Evolutionary conservation across 2,113 vertebrate species (phyloP), one percentile per base, ranked within the genome.

Genomic region (Zeus faber): DNA sequence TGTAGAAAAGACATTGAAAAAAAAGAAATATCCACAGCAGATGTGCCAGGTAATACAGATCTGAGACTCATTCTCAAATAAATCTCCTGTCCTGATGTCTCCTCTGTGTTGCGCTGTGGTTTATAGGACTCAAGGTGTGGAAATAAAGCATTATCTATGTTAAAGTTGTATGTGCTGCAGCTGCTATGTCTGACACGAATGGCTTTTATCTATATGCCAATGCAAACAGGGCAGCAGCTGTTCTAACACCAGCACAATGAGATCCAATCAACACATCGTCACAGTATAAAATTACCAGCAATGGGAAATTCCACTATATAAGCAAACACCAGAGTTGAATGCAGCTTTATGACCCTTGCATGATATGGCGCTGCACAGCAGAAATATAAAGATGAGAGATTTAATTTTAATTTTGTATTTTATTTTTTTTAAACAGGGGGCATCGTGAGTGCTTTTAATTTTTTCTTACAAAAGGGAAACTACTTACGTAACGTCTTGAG

Each of bases 401-500:
- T n/a, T n/a, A n/a, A n/a, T n/a, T n/a, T n/a, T n/a, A n/a, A n/a
- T n/a, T n/a, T n/a, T n/a, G n/a, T n/a, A n/a, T n/a, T n/a, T 59
- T 21, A 5, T 1, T n/a, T 70, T 62, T 41, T 35, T 44, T 33
- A 31, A 53, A 1, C 2, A 2, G 33, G 22, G 4, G 6, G 18
- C n/a, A 23, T 52, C 29, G 23, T 26, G 23, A 16, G 5, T 7
- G n/a, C 21, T 23, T 41, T 54, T 35, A 22, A 48, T 29, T 27
- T 3, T 8, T 14, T 14, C 3, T 43, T 10, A 29, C 7, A 6
- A 58, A 16, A 50, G 48, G 1, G 39, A 13, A 67, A 37, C 22
- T 5, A 79, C 85, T 85, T 79, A 87, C 85, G 74, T 11, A 2
- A 35, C 2, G 22, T 51, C 58, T 56, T 2, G 17, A 13, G 4